Percentiles rank a stretch among this genome's conserved stretches.
Conservation (phyloP, 2,888 invertebrate genomes). For the Argynnis bischoffii region DNA sequence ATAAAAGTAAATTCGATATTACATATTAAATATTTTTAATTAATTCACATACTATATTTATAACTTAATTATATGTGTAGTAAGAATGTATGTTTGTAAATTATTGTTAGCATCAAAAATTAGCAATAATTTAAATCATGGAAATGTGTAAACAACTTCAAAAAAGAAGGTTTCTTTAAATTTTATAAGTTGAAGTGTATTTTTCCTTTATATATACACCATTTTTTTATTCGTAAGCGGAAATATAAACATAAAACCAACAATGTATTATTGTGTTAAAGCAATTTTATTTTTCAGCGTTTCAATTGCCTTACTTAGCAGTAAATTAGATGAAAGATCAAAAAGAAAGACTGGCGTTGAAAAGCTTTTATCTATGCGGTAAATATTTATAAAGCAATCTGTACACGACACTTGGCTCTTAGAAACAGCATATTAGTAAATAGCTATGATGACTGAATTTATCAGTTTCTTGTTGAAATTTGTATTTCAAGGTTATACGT, state of each 20-base stretch:
- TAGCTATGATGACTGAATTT: constrained; percentile 9
- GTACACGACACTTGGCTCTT: constrained; percentile 22
- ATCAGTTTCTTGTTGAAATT: neutral
- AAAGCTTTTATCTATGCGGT: constrained; percentile 29
- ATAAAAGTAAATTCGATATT: too few species aligned
- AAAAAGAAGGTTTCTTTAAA: too few species aligned
- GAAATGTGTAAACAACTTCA: too few species aligned
- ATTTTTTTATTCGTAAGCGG: neutral
- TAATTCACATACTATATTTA: too few species aligned
- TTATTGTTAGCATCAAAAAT: too few species aligned
- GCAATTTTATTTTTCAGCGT: constrained; percentile 9
- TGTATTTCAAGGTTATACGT: too few species aligned
- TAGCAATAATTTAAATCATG: too few species aligned
- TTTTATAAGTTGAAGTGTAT: too few species aligned
- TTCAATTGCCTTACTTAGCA: constrained; percentile 23
- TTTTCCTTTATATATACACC: too few species aligned
- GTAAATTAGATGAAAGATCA: constrained; percentile 32
- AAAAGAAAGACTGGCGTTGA: constrained; percentile 26
- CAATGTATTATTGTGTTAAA: constrained; percentile 4
- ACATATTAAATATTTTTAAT: too few species aligned
- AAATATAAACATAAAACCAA: constrained; percentile 4
- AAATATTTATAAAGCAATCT: constrained; percentile 34
- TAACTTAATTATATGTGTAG: too few species aligned
- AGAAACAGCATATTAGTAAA: constrained; percentile 20
- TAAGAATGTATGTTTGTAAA: too few species aligned